phyloP scores from a whole-genome alignment of 2,888 invertebrate genomes.

The Congeria kusceri region DNA sequence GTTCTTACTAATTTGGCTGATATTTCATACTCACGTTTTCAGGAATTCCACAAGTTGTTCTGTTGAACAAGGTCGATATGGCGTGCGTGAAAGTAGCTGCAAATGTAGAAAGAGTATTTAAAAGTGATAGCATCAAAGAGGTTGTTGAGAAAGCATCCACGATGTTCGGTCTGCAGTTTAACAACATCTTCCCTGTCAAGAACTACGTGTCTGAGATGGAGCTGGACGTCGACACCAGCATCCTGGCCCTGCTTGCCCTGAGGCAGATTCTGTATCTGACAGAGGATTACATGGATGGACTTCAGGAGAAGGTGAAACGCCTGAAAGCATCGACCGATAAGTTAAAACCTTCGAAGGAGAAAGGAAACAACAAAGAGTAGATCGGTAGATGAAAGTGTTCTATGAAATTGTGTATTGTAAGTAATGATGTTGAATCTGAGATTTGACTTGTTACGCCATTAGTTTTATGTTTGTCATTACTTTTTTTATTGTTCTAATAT shows the following conservation, averaged over 20 bases:
- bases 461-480: too few species aligned
- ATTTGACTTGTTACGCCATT: too few species aligned
- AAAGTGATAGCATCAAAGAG: not conserved
- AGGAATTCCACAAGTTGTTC: not conserved
- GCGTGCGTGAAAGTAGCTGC: not conserved
- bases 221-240: not conserved
- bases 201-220: not conserved
- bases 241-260: not conserved
- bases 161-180: not conserved
- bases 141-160: not conserved
- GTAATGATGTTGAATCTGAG: too few species aligned
- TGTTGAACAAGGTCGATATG: not conserved
- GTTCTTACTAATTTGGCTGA: too few species aligned
- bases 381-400: too few species aligned
- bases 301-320: too few species aligned
- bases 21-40: not conserved
- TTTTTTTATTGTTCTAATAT: too few species aligned
- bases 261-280: conserved; percentile 21
- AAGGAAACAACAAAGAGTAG: too few species aligned
- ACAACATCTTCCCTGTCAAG: not conserved
- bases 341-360: too few species aligned
- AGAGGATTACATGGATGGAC: not conserved
- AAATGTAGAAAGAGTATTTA: not conserved
- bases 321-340: too few species aligned
- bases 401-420: too few species aligned